These are phyloP conservation scores for Prunella himalayana DNA, from an alignment of 2,113 vertebrate species.

Conservation along the genomic window DNA sequence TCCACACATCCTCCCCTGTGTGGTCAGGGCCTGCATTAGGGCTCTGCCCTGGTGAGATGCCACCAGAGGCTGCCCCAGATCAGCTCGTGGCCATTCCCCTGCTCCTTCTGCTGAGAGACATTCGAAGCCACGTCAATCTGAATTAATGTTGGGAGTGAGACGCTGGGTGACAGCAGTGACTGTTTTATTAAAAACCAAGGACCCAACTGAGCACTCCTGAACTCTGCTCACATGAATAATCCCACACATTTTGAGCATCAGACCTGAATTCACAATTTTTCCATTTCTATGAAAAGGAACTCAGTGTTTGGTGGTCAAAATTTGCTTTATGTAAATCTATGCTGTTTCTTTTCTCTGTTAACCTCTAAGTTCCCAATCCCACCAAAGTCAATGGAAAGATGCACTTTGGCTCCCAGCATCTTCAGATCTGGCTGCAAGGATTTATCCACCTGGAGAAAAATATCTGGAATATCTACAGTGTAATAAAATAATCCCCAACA, in stretches of 20 bases:
- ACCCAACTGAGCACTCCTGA: constrained; percentile 34
- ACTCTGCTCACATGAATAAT: background rate
- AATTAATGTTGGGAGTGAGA: constrained; percentile 33
- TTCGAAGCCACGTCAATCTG: background rate
- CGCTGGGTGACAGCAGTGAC: background rate
- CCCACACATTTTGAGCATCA: background rate
- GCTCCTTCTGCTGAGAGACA: background rate
- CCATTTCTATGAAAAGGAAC: background rate
- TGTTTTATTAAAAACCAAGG: constrained; percentile 46
- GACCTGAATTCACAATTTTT: background rate
- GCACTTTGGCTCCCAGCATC: background rate
- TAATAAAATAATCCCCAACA: background rate
- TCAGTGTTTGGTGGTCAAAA: background rate
- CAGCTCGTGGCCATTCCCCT: background rate
- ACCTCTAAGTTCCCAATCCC: background rate
- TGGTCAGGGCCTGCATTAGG: background rate
- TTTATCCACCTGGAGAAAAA: background rate
- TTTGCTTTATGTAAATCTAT: background rate
- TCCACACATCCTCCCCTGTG: background rate
- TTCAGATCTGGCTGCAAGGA: background rate
- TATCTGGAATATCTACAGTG: background rate
- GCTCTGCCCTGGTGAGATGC: background rate
- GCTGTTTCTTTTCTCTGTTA: background rate
- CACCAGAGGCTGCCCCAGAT: background rate
- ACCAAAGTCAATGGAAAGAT: background rate